Percentiles rank a stretch among this genome's conserved stretches.
Evolutionary conservation across 2,113 vertebrate species (phyloP).

Genomic region (Ictalurus punctatus): DNA sequence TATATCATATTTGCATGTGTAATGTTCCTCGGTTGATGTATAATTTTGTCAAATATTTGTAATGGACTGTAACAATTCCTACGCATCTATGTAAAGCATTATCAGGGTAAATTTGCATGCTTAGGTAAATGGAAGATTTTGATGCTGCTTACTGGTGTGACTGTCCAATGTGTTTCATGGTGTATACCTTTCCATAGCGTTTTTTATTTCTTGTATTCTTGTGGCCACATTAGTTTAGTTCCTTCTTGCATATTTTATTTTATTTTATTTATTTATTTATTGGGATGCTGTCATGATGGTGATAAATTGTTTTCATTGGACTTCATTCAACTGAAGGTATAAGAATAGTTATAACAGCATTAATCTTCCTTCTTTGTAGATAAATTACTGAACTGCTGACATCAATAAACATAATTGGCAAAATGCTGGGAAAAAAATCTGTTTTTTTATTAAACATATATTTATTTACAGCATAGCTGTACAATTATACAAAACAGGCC

Average conservation of each 20-base stretch:
- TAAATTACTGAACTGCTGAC: background rate
- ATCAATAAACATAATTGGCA: background rate
- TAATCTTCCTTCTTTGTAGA: background rate
- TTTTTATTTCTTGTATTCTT: background rate
- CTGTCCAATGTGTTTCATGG: background rate
- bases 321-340: background rate
- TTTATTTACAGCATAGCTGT: constrained; percentile 89
- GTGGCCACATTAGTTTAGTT: background rate
- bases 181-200: background rate
- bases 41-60: constrained; percentile 28
- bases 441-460: constrained; percentile 89
- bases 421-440: constrained; percentile 69
- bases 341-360: background rate
- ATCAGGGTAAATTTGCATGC: constrained; percentile 3
- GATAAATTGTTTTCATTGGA: background rate
- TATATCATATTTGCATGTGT: constrained; percentile 32
- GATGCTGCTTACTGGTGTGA: background rate
- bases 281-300: background rate
- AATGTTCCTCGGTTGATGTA: background rate
- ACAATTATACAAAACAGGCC: constrained; percentile 86
- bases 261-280: no score
- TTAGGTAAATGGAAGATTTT: background rate
- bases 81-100: constrained; percentile 21
- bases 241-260: background rate
- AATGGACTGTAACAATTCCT: constrained; percentile 14